Conservation (phyloP, 2,888 invertebrate species). For the Latrodectus elegans region DNA sequence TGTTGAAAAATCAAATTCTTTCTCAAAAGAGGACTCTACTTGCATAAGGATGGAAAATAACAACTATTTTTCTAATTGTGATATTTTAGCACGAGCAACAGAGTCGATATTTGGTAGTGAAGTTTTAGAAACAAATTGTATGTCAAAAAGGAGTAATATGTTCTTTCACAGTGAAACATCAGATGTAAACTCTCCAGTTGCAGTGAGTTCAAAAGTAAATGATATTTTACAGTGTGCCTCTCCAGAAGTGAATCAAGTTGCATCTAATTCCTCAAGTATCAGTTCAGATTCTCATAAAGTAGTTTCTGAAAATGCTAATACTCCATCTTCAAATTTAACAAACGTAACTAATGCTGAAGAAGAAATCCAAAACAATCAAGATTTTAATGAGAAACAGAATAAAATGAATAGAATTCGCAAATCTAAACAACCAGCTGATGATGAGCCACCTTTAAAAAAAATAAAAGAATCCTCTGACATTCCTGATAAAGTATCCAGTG, state of each 20-base stretch:
- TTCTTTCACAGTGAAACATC: slow-evolving; percentile 32
- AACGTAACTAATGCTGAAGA: slow-evolving; percentile 19
- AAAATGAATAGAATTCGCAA: slow-evolving; percentile 40
- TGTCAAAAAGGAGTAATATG: slow-evolving; percentile 29
- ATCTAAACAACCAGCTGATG: slow-evolving; percentile 23
- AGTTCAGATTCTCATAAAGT: slow-evolving; percentile 13
- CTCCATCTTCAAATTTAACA: slow-evolving; percentile 8
- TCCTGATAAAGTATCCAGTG: slow-evolving; percentile 18
- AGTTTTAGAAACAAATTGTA: slow-evolving; percentile 31
- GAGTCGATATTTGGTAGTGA: slow-evolving; percentile 74
- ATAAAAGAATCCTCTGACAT: slow-evolving; percentile 34
- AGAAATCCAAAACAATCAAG: slow-evolving; percentile 13
- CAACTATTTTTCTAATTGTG: slow-evolving; percentile 64
- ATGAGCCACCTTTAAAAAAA: slow-evolving; percentile 53
- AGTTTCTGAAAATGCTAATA: neutral
- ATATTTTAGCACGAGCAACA: slow-evolving; percentile 76
- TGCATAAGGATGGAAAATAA: slow-evolving; percentile 31
- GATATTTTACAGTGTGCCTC: slow-evolving; percentile 27
- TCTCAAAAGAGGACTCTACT: slow-evolving; percentile 37
- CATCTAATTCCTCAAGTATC: slow-evolving; percentile 14
- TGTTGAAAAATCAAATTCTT: slow-evolving; percentile 32
- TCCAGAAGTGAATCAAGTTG: slow-evolving; percentile 12
- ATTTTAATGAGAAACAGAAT: slow-evolving; percentile 30
- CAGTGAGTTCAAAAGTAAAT: slow-evolving; percentile 30
- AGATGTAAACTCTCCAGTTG: slow-evolving; percentile 28